Base-by-base conservation (phyloP, 2,888 invertebrate genomes). In the Drosophila emarginata region DNA sequence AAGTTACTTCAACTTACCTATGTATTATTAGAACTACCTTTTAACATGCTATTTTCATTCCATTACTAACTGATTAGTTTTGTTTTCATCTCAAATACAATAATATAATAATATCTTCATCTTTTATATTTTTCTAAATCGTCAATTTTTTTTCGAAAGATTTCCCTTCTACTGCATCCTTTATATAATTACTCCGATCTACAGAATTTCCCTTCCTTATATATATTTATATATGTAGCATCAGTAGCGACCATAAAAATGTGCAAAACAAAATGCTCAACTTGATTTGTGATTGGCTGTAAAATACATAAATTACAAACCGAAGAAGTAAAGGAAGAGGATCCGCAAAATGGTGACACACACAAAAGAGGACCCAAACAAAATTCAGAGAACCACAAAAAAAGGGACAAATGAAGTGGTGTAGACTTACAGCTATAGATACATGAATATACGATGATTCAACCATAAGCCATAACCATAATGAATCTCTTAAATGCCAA, bases 221-320 rank as follows among this genome's bases (percentile, higher is more conserved):
- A 18, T 51, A 57, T 36, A 64, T 14, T 12, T 21, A 51, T 21
- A 52, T 87, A 90, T 90, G 89, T 84, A 89, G 87, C 90, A 89
- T 89, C 89, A 83, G 89, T 89, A 89, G 89, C 89, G 61, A 57
- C 87, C 78, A 87, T 86, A 85, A 90, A 89, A 87, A 78, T 78
- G 87, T 87, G 76, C 87, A 78, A 69, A 77, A 88, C 83, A 88
- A 83, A 88, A 88, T 73, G 68, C 72, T 66, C 65, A 66, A 63
- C 63, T 80, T 88, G 83, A 87, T 79, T 80, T 81, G 88, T 83
- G 71, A 66, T 66, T 60, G 57, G 57, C 12, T 51, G 69, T 28
- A 59, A 61, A 64, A 53, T 39, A 21, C 69, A 88, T 83, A 84
- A 83, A 83, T 88, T 67, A 53, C 61, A 23, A 45, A 21, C 45